These are phyloP conservation scores for Sarcophilus harrisii DNA, from an alignment of 2,797 vertebrate species.

Conservation along the genomic window DNA sequence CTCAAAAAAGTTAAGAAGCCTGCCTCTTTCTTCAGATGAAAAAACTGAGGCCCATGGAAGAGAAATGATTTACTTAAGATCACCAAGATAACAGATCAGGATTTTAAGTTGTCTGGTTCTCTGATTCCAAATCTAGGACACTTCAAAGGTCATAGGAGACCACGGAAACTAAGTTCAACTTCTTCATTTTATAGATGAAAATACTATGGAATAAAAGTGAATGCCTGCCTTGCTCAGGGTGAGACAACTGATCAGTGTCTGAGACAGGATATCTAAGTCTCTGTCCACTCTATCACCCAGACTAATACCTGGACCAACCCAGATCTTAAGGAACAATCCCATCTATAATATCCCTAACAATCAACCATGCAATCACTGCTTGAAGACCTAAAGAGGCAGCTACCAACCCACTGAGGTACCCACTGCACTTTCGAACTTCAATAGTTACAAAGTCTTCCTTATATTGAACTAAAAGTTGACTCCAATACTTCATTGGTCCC, in stretches of 20 bases:
- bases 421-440: neutral
- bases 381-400: neutral
- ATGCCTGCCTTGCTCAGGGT: neutral
- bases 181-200: slow-evolving; percentile 4
- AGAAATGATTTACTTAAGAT: neutral
- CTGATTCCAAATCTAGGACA: neutral
- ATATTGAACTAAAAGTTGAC: neutral
- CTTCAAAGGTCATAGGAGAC: neutral
- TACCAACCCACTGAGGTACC: neutral
- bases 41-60: neutral
- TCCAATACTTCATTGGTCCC: neutral
- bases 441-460: neutral
- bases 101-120: neutral
- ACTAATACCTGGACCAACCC: neutral
- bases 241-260: neutral
- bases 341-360: neutral
- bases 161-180: neutral
- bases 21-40: neutral
- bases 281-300: neutral
- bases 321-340: neutral
- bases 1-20: too few species aligned
- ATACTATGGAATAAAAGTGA: neutral
- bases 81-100: neutral
- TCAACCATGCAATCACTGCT: neutral
- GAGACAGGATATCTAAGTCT: neutral